Evolutionary conservation across 2,888 invertebrate species (phyloP).

Genomic region (Caenorhabditis macrosperma): DNA sequence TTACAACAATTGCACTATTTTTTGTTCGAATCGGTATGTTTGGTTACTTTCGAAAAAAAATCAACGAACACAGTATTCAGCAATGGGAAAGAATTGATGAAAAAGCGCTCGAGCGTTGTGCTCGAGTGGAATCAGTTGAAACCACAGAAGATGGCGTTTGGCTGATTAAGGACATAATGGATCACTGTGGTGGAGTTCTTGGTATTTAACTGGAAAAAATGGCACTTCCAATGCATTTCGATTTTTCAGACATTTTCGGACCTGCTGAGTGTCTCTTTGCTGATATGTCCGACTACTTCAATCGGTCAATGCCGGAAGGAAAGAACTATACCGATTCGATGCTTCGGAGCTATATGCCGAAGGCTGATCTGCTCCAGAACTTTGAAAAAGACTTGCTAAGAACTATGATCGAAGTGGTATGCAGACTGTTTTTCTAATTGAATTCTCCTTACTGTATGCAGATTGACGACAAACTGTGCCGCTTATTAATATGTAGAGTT

Average conservation of each 20-base stretch:
- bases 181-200: neutral
- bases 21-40: too few species aligned
- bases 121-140: too few species aligned
- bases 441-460: neutral
- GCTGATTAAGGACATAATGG: neutral
- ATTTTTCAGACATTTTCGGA: neutral
- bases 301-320: neutral
- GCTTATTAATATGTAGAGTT: neutral
- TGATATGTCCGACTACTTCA: neutral
- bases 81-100: too few species aligned
- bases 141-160: too few species aligned
- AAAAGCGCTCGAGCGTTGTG: too few species aligned
- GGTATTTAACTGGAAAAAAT: neutral
- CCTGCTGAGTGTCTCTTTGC: neutral
- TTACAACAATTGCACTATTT: too few species aligned
- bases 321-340: neutral
- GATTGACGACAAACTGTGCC: too few species aligned
- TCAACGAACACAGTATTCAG: too few species aligned
- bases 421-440: neutral
- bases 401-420: neutral
- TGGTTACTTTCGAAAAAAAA: too few species aligned
- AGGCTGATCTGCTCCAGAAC: neutral
- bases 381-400: neutral
- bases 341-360: neutral
- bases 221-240: neutral